A percentile compares a stretch with the other conserved stretches of the same genome.
Evolutionary conservation across 2,888 invertebrate species (phyloP).

Genomic region (Ophion ventricosus): DNA sequence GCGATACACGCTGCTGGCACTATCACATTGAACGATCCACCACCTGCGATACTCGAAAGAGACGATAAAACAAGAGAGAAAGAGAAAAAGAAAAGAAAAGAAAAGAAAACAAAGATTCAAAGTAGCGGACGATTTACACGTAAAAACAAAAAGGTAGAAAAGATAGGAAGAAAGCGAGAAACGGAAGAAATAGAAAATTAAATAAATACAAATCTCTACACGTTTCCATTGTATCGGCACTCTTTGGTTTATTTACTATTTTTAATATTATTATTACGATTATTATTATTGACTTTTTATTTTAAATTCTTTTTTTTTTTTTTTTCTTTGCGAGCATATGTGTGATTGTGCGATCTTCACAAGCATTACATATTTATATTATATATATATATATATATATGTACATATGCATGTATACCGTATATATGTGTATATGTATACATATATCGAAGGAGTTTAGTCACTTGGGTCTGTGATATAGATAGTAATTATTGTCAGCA

Average conservation of each 20-base stretch:
- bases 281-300: conserved; percentile 67
- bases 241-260: conserved; percentile 43
- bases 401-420: too few species aligned
- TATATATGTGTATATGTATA: not conserved
- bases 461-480: conserved; percentile 84
- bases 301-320: conserved; percentile 71
- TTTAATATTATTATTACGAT: conserved; percentile 75
- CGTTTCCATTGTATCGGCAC: conserved; percentile 78
- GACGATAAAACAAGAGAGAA: not conserved
- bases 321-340: conserved; percentile 72
- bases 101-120: conserved; percentile 21
- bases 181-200: conserved; percentile 15
- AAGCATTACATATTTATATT: conserved; percentile 77
- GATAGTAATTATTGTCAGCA: conserved; percentile 83
- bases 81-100: not conserved
- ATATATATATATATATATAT: conserved; percentile 77
- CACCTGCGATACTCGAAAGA: conserved; percentile 4
- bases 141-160: conserved; percentile 8
- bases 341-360: conserved; percentile 77
- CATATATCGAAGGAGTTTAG: conserved; percentile 81
- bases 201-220: conserved; percentile 70
- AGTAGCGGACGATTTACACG: conserved; percentile 35
- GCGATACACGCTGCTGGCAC: not conserved
- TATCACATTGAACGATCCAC: not conserved
- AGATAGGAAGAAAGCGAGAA: conserved; percentile 33